Conservation (phyloP, 2,113 vertebrate species). For the Tautogolabrus adspersus region DNA sequence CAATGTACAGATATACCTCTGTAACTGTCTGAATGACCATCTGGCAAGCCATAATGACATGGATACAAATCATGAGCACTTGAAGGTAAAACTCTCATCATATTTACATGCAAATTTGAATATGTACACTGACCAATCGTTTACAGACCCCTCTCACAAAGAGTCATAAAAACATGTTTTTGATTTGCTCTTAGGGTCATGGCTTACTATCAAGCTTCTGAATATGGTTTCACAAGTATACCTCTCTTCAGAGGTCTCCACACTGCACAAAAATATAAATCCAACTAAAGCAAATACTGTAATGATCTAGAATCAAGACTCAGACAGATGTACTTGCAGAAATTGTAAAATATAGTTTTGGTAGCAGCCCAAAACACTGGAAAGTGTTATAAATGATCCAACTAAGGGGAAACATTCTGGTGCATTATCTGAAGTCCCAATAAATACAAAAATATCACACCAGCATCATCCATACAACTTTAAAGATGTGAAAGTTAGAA, state of each 20-base stretch:
- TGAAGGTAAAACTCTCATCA: constrained; percentile 29
- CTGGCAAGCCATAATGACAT: constrained; percentile 7
- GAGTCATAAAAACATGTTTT: constrained; percentile 28
- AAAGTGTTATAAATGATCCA: constrained; percentile 56
- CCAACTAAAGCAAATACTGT: constrained; percentile 1
- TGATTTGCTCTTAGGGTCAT: constrained; percentile 27
- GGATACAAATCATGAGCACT: constrained; percentile 42
- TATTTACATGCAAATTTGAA: constrained; percentile 68
- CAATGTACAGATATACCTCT: background rate
- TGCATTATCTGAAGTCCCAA: constrained; percentile 82
- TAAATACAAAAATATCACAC: constrained; percentile 92
- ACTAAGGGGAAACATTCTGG: constrained; percentile 66
- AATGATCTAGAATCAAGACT: constrained; percentile 21
- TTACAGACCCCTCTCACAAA: constrained; percentile 20
- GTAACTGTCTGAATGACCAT: constrained; percentile 10
- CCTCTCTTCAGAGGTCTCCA: constrained; percentile 1
- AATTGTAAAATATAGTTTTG: constrained; percentile 31
- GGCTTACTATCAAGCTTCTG: background rate
- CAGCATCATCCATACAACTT: constrained; percentile 83
- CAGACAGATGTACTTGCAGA: constrained; percentile 25
- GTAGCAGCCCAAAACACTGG: constrained; percentile 59
- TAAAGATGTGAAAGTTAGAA: constrained; percentile 48
- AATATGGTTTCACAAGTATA: background rate
- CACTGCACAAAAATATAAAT: constrained; percentile 12
- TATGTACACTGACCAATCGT: constrained; percentile 43